Conservation (phyloP, 2,888 invertebrate genomes). For the Pedicia rivosa region DNA sequence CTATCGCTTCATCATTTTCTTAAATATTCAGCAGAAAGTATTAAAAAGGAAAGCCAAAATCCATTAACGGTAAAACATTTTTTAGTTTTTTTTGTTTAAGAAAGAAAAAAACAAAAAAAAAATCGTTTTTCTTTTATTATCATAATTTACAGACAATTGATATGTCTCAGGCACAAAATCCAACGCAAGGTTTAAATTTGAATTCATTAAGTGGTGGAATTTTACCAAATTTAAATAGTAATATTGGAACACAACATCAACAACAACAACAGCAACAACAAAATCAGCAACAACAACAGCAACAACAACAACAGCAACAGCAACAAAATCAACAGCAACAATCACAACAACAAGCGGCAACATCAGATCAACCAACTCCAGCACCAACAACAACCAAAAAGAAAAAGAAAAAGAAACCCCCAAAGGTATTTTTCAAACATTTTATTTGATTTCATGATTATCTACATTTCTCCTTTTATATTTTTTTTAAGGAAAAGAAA, state of each 20-base stretch:
- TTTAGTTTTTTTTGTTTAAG: too few species aligned
- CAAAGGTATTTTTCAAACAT: conserved; percentile 15
- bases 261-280: conserved; percentile 7
- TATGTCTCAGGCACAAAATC: conserved; percentile 12
- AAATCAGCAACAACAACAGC: conserved; percentile 10
- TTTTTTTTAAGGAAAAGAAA: conserved; percentile 51
- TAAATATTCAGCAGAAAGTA: conserved; percentile 63
- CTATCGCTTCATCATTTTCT: conserved; percentile 68
- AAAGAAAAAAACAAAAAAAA: too few species aligned
- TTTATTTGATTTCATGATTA: background rate
- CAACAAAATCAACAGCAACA: conserved; percentile 16
- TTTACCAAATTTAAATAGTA: conserved; percentile 6
- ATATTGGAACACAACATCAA: background rate
- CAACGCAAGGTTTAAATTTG: conserved; percentile 8
- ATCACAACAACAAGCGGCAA: conserved; percentile 10
- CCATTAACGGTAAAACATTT: conserved; percentile 20
- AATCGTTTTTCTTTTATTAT: background rate
- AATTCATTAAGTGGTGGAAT: conserved; percentile 8
- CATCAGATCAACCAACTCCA: conserved; percentile 11
- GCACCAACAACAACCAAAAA: conserved; percentile 31
- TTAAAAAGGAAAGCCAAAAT: conserved; percentile 52
- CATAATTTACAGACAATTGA: conserved; percentile 9
- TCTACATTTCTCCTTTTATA: conserved; percentile 2
- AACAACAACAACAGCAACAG: conserved; percentile 16
- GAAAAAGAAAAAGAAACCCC: conserved; percentile 65